Evolutionary conservation across 2,113 vertebrate species (phyloP).

Genomic region (Tragelaphus buxtoni): DNA sequence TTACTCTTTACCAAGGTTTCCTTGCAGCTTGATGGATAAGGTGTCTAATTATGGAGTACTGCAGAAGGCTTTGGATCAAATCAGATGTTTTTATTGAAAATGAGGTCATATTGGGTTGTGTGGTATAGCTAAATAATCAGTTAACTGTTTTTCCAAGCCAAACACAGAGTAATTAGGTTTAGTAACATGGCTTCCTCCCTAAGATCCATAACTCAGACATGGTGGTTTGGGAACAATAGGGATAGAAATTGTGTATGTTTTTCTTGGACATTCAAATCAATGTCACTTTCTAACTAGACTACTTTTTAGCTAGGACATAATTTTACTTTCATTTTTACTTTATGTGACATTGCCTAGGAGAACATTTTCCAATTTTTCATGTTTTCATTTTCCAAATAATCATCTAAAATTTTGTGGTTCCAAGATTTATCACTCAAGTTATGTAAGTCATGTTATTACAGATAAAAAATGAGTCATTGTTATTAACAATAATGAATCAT

Average conservation of each 20-base stretch:
- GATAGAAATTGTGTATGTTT: constrained; percentile 55
- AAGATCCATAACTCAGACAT: constrained; percentile 57
- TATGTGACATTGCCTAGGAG: not conserved
- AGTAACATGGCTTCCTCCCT: constrained; percentile 68
- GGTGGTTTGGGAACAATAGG: constrained; percentile 56
- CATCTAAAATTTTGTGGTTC: not conserved
- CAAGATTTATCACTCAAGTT: not conserved
- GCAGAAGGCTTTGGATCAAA: constrained; percentile 56
- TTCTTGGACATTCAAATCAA: constrained; percentile 59
- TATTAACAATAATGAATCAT: not conserved
- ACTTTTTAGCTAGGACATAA: constrained; percentile 35
- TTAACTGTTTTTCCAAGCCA: constrained; percentile 68
- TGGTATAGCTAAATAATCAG: constrained; percentile 67
- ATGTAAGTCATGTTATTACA: not conserved
- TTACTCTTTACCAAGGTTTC: constrained; percentile 62
- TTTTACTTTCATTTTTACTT: constrained; percentile 54
- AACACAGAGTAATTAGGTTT: constrained; percentile 67
- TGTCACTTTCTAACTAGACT: constrained; percentile 49
- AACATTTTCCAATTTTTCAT: not conserved
- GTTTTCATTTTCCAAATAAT: constrained; percentile 29
- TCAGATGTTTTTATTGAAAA: constrained; percentile 70
- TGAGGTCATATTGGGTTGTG: constrained; percentile 64
- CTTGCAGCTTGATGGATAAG: constrained; percentile 52
- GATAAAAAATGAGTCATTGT: not conserved
- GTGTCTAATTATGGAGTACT: constrained; percentile 55